Evolutionary conservation across 2,888 invertebrate species (phyloP).

Genomic region (Podabrus alpinus): DNA sequence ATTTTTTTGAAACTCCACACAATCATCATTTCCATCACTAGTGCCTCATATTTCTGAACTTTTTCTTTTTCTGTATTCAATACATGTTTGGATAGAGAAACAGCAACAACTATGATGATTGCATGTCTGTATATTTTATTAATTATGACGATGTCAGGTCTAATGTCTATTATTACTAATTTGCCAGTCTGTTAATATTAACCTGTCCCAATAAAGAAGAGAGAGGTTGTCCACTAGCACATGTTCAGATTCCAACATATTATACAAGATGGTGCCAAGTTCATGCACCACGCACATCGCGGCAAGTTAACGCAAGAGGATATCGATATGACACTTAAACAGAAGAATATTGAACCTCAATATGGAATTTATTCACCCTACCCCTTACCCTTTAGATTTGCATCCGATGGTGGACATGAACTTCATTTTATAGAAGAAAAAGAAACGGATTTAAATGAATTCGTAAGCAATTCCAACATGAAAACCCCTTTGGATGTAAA

Average conservation of each 20-base stretch:
- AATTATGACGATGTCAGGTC: too few relatives aligned
- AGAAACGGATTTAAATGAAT: conserved; percentile 88
- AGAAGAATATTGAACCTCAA: conserved; percentile 91
- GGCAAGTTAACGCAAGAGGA: conserved; percentile 80
- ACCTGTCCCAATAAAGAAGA: conserved; percentile 94
- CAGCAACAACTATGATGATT: too few relatives aligned
- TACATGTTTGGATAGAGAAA: too few relatives aligned
- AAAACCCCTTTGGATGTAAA: conserved; percentile 89
- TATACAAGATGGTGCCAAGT: conserved; percentile 89
- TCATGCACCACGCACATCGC: conserved; percentile 90
- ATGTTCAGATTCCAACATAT: conserved; percentile 84
- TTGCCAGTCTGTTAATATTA: too few relatives aligned
- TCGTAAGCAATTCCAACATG: conserved; percentile 76
- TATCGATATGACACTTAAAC: conserved; percentile 87
- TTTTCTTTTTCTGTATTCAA: too few relatives aligned
- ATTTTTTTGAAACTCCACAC: too few relatives aligned
- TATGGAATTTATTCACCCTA: conserved; percentile 90
- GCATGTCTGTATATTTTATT: too few relatives aligned
- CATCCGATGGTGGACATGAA: conserved; percentile 95
- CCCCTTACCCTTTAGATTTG: conserved; percentile 90
- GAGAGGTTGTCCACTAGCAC: conserved; percentile 90
- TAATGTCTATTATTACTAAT: too few relatives aligned
- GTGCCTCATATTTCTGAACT: too few relatives aligned
- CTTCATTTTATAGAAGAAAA: conserved; percentile 95
- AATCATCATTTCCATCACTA: too few relatives aligned